phyloP scores from a whole-genome alignment of 2,888 invertebrate genomes.

The Oegoconia quadripuncta region DNA sequence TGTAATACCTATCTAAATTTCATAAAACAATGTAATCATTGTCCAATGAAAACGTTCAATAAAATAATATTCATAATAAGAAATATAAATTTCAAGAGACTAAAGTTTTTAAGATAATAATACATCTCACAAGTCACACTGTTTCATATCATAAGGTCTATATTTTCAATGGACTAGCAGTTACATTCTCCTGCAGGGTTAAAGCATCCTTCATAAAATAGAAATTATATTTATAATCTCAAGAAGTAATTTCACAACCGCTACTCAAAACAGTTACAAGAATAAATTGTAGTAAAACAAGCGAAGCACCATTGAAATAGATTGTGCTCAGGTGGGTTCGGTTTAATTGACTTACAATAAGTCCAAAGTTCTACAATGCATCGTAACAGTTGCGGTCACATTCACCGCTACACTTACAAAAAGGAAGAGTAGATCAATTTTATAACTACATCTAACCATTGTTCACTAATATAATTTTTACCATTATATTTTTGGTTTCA shows the following conservation, averaged over 20 bases:
- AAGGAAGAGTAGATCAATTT: conserved; percentile 21
- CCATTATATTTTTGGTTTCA: conserved; percentile 50
- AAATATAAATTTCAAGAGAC: conserved; percentile 1
- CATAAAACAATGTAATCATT: no score
- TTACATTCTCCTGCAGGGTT: conserved; percentile 37
- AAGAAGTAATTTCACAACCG: conserved; percentile 65
- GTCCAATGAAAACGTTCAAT: background rate
- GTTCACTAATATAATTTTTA: conserved; percentile 30
- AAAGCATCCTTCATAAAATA: conserved; percentile 23
- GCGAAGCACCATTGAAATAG: conserved; percentile 56
- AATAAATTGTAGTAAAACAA: conserved; percentile 26
- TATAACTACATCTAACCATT: conserved; percentile 26
- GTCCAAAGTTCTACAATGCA: conserved; percentile 21
- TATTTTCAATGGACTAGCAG: conserved; percentile 50
- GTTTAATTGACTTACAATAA: conserved; percentile 24
- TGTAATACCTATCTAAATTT: conserved; percentile 39
- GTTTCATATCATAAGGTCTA: conserved; percentile 23
- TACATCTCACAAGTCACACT: conserved; percentile 23
- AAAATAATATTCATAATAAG: conserved; percentile 22
- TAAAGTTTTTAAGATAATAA: conserved; percentile 1
- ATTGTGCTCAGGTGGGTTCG: conserved; percentile 58
- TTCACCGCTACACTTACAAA: conserved; percentile 9
- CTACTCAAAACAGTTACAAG: conserved; percentile 49
- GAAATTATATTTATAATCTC: conserved; percentile 51
- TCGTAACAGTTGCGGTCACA: conserved; percentile 7